These are phyloP conservation scores for Drosophila varians DNA, from an alignment of 1,140 invertebrate genomes.

Conservation along the genomic window DNA sequence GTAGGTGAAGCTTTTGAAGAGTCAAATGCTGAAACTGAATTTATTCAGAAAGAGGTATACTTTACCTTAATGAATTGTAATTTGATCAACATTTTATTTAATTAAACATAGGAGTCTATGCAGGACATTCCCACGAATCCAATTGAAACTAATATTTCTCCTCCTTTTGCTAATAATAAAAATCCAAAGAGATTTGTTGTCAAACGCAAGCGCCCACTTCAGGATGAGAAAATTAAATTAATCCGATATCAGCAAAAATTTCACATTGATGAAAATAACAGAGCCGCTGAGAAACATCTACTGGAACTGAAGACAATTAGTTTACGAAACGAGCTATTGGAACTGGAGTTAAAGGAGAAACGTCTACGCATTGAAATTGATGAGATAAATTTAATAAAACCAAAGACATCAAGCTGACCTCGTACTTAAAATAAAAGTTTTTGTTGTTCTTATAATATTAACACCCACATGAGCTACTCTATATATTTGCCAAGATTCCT, in stretches of 20 bases:
- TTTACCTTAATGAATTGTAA: neutral
- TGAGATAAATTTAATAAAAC: neutral
- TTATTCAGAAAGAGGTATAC: neutral
- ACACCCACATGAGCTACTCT: too few species aligned
- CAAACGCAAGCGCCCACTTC: neutral
- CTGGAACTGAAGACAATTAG: neutral
- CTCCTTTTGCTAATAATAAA: too few species aligned
- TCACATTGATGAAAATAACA: slow-evolving; percentile 1
- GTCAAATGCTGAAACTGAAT: neutral
- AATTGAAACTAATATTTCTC: neutral
- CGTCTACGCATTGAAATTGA: neutral
- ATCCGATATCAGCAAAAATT: slow-evolving; percentile 13
- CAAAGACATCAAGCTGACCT: neutral
- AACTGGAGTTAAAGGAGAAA: slow-evolving; percentile 11
- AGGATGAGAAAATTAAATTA: neutral
- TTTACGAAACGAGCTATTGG: slow-evolving; percentile 13
- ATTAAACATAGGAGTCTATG: neutral
- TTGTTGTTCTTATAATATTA: too few species aligned
- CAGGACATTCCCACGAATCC: neutral
- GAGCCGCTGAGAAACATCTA: slow-evolving; percentile 9
- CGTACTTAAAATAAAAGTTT: too few species aligned
- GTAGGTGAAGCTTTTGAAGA: neutral
- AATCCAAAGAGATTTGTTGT: neutral
- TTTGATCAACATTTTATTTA: neutral
- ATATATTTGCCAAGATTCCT: neutral